Percentiles rank a stretch among this genome's conserved stretches.
phyloP scores from a whole-genome alignment of 2,113 vertebrate genomes.

The Ahaetulla prasina region DNA sequence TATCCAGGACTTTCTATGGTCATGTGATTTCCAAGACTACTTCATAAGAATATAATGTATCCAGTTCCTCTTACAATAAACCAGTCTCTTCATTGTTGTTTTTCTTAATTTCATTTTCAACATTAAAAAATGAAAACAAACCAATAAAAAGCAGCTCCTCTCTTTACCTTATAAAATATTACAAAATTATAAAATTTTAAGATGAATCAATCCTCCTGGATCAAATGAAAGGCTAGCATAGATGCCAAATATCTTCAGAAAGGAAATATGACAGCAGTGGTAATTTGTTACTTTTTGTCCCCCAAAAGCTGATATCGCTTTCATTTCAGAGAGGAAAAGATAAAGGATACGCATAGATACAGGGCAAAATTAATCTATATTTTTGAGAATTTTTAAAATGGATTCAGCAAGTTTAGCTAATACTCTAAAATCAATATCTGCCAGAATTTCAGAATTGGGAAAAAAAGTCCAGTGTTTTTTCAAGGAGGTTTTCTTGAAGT shows the following conservation, averaged over 20 bases:
- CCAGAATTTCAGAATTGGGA: not conserved
- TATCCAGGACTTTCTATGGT: constrained; percentile 12
- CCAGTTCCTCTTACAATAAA: not conserved
- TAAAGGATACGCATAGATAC: not conserved
- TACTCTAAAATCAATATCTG: not conserved
- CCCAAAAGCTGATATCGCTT: not conserved
- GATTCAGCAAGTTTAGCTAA: not conserved
- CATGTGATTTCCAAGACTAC: constrained; percentile 14
- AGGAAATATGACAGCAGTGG: not conserved
- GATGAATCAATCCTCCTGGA: not conserved
- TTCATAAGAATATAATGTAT: not conserved
- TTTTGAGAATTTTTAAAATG: too few species aligned
- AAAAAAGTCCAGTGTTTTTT: not conserved
- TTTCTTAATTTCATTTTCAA: not conserved
- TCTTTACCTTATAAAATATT: not conserved
- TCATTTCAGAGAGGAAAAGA: not conserved
- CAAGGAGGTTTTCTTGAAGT: not conserved
- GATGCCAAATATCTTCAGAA: not conserved
- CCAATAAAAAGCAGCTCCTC: not conserved
- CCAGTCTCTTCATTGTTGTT: not conserved
- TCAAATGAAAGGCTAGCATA: not conserved
- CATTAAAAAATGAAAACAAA: not conserved
- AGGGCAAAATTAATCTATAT: not conserved
- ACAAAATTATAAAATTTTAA: not conserved
- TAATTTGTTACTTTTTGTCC: not conserved